Evolutionary conservation across 2,113 vertebrate species (phyloP).

Genomic region (Leucosticte australis): DNA sequence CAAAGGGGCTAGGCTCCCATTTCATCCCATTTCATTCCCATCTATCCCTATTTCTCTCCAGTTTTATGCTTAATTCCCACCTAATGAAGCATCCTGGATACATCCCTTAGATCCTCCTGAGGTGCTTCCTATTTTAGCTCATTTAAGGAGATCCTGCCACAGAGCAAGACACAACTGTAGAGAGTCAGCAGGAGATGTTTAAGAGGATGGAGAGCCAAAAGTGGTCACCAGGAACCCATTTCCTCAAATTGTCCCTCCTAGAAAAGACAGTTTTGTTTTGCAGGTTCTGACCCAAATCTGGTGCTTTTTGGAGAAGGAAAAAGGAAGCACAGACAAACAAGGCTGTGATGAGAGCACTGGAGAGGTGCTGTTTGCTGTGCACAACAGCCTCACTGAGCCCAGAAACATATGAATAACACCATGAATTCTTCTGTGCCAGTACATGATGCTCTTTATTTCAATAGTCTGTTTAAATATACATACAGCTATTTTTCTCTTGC

Average conservation of each 20-base stretch:
- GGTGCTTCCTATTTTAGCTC: not conserved
- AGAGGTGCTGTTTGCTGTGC: not conserved
- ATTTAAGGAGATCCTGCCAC: not conserved
- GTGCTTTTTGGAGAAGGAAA: not conserved
- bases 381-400: not conserved
- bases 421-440: not conserved
- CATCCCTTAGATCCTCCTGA: not conserved
- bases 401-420: conserved; percentile 11
- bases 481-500: conserved; percentile 41
- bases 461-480: conserved; percentile 47
- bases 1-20: not conserved
- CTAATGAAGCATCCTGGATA: not conserved
- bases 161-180: not conserved
- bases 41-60: not conserved
- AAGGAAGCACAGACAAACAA: not conserved
- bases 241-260: not conserved
- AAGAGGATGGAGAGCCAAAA: not conserved
- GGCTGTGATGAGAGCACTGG: not conserved
- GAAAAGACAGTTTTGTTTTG: not conserved
- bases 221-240: not conserved
- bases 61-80: not conserved
- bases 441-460: conserved; percentile 45
- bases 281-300: not conserved
- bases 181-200: not conserved
- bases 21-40: not conserved